Evolutionary conservation across 2,888 invertebrate species (phyloP).

Genomic region (Gastracanthus pulcherrimus): DNA sequence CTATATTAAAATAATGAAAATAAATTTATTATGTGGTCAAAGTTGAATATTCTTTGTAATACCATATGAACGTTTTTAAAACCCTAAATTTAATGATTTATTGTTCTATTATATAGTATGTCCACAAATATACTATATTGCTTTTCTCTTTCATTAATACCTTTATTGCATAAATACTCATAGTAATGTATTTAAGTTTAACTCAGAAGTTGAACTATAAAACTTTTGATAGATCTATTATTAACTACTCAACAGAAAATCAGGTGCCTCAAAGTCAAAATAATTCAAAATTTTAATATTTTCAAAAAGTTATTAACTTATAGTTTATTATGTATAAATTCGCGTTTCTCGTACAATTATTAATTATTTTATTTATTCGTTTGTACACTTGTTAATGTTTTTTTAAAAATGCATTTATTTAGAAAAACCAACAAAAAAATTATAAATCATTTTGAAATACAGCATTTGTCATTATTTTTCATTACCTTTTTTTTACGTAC

Average conservation of each 20-base stretch:
- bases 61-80: too few relatives aligned
- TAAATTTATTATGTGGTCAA: not conserved
- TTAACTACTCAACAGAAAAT: too few relatives aligned
- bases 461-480: conserved; percentile 30
- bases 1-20: not conserved
- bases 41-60: not conserved
- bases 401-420: conserved; percentile 24
- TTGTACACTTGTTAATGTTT: conserved; percentile 13
- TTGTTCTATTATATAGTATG: too few relatives aligned
- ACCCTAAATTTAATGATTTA: too few relatives aligned
- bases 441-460: conserved; percentile 32
- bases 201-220: too few relatives aligned
- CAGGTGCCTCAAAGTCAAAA: conserved; percentile 20
- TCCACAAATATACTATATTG: too few relatives aligned
- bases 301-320: conserved; percentile 17
- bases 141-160: too few relatives aligned
- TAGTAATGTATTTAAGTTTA: too few relatives aligned
- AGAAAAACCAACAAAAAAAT: not conserved
- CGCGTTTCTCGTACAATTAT: conserved; percentile 5
- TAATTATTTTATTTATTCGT: conserved; percentile 12
- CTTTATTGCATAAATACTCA: too few relatives aligned
- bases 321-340: conserved; percentile 29
- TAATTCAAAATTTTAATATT: conserved; percentile 52
- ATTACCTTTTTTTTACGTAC: not conserved
- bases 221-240: too few relatives aligned